Percentiles rank a stretch among this genome's conserved stretches.
phyloP scores from a whole-genome alignment of 53 echinoderm and acorn worm species.

The Paracentrotus lividus region DNA sequence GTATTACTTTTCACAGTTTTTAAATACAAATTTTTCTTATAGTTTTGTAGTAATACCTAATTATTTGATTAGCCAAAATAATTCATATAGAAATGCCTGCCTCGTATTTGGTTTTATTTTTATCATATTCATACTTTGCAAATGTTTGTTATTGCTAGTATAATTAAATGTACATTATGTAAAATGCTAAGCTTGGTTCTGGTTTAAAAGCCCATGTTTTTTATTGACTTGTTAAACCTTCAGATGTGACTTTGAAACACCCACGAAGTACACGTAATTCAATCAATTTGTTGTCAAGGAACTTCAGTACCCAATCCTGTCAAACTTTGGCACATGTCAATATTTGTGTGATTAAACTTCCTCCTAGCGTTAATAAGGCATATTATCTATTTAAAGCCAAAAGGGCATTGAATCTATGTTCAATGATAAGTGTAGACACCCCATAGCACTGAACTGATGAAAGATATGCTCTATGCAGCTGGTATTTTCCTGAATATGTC shows the following conservation, averaged over 20 bases:
- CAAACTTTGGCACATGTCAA: not conserved
- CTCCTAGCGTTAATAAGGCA: not conserved
- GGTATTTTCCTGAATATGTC: not conserved
- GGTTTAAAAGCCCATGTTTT: not conserved
- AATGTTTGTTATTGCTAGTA: not conserved
- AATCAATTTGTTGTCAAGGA: constrained; percentile 40
- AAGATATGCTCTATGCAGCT: not conserved
- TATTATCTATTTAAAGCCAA: too few species aligned
- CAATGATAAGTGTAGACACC: too few species aligned
- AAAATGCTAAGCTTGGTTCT: not conserved
- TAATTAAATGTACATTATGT: too few species aligned
- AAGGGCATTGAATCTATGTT: too few species aligned
- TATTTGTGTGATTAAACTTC: constrained; percentile 30
- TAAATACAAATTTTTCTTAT: not conserved
- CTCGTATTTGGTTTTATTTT: not conserved
- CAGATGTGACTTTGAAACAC: not conserved
- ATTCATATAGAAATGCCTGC: too few species aligned
- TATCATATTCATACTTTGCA: not conserved
- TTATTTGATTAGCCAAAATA: not conserved
- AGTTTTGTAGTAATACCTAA: not conserved
- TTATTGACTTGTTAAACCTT: not conserved
- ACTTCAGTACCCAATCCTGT: not conserved
- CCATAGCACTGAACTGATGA: too few species aligned
- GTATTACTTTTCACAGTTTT: too few species aligned
- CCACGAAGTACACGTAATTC: constrained; percentile 1